Percentiles rank a stretch among this genome's conserved stretches.
These are phyloP conservation scores for Drosophila sp. DNA, from an alignment of 1,140 invertebrate genomes.

Conservation along the genomic window DNA sequence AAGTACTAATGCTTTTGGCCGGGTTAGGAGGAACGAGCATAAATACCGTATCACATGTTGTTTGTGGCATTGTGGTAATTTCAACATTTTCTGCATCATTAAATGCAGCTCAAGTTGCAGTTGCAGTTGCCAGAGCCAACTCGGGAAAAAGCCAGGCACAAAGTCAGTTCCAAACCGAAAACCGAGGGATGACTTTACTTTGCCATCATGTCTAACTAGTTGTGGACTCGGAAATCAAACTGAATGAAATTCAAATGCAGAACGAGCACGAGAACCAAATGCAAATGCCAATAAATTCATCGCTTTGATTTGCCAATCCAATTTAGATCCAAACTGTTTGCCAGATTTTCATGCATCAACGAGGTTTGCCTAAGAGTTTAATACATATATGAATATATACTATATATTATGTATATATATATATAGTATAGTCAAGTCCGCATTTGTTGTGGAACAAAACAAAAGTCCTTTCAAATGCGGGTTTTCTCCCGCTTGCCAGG, in stretches of 20 bases:
- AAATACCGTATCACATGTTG: slow-evolving; percentile 15
- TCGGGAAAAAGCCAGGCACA: slow-evolving; percentile 5
- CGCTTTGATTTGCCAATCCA: slow-evolving; percentile 50
- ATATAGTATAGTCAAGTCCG: slow-evolving; percentile 6
- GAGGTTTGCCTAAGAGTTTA: slow-evolving; percentile 27
- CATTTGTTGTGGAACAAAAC: slow-evolving; percentile 5
- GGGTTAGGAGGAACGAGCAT: slow-evolving; percentile 3
- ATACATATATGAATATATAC: background rate
- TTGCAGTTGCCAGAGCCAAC: too few species aligned
- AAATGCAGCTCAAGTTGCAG: slow-evolving; percentile 46
- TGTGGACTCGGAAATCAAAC: slow-evolving; percentile 24
- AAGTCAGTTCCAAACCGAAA: background rate
- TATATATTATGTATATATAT: slow-evolving; percentile 6
- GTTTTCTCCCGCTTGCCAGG: slow-evolving; percentile 15
- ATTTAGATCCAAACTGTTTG: slow-evolving; percentile 31
- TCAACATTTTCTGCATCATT: slow-evolving; percentile 60
- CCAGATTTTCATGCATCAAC: slow-evolving; percentile 34
- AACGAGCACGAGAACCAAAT: slow-evolving; percentile 15
- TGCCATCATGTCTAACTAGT: background rate
- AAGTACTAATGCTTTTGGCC: slow-evolving; percentile 44
- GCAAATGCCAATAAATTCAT: slow-evolving; percentile 27
- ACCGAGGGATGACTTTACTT: background rate
- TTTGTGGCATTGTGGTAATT: slow-evolving; percentile 24
- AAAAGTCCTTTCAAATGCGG: slow-evolving; percentile 45
- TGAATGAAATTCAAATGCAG: slow-evolving; percentile 11